Conservation (phyloP, 2,113 vertebrate species). For the Capreolus pygargus region DNA sequence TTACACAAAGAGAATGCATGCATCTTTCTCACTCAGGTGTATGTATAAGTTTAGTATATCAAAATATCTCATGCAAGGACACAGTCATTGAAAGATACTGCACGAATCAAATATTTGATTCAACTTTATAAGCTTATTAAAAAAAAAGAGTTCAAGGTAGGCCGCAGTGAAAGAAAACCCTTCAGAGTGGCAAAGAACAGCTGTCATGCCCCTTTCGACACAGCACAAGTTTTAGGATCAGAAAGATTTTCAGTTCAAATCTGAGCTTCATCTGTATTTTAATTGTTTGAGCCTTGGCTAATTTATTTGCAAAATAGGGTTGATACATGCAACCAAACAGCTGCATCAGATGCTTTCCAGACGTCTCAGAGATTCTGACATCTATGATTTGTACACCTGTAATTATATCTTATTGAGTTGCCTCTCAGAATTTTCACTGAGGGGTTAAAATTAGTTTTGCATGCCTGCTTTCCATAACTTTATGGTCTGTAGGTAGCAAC, state of each 20-base stretch:
- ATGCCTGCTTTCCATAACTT: slow-evolving; percentile 16
- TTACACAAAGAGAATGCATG: neutral
- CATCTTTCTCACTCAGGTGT: neutral
- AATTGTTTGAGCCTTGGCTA: neutral
- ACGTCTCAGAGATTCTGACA: neutral
- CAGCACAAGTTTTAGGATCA: neutral
- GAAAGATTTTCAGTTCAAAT: neutral
- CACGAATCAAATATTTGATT: neutral
- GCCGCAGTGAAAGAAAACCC: neutral
- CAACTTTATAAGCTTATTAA: neutral
- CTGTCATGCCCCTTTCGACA: neutral
- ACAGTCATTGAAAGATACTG: neutral
- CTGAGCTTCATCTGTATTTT: neutral
- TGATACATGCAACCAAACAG: neutral
- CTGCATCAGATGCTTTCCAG: neutral
- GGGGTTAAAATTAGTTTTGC: slow-evolving; percentile 39
- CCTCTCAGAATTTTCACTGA: neutral
- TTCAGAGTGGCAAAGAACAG: neutral
- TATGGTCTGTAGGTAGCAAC: slow-evolving; percentile 53
- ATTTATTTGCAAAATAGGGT: neutral
- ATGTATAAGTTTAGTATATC: neutral
- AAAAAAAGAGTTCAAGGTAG: slow-evolving; percentile 38
- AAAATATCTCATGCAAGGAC: neutral
- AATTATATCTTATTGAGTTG: neutral
- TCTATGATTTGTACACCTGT: neutral